Evolutionary conservation across 2,113 vertebrate species (phyloP).

Genomic region (Callipepla californica): DNA sequence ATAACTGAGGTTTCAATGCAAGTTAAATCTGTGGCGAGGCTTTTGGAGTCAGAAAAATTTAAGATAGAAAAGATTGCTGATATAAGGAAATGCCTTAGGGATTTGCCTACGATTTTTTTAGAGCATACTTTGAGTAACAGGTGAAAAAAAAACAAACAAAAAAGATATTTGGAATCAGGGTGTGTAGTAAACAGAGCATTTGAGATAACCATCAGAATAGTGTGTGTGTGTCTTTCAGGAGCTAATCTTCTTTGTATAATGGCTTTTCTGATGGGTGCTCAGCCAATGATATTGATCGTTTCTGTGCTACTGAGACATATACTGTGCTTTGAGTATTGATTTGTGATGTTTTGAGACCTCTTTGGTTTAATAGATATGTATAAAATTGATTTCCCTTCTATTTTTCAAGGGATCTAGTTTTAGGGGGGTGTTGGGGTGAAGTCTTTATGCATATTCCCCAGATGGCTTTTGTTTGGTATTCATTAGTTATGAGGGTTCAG

Average conservation of each 20-base stretch:
- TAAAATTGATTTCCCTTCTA: neutral
- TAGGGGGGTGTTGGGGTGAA: neutral
- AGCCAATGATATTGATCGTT: neutral
- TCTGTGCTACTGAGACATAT: neutral
- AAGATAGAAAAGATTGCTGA: neutral
- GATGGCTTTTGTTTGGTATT: neutral
- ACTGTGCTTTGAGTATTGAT: neutral
- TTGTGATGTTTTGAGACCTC: neutral
- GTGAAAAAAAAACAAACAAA: neutral
- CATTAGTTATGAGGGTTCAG: neutral
- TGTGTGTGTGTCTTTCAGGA: neutral
- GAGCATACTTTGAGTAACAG: neutral
- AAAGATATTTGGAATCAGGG: neutral
- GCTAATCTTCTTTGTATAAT: neutral
- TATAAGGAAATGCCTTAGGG: neutral
- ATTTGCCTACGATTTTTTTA: neutral
- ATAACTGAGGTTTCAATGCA: neutral
- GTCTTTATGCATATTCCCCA: neutral
- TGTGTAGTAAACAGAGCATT: neutral
- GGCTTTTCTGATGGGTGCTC: conserved; percentile 1
- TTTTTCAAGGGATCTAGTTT: neutral
- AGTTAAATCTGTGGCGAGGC: neutral
- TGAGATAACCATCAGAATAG: neutral
- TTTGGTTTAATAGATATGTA: neutral
- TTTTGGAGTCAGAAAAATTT: neutral